Evolutionary conservation across 2,888 invertebrate species (phyloP).

Genomic region (Scaptomyza cyrtandrae): DNA sequence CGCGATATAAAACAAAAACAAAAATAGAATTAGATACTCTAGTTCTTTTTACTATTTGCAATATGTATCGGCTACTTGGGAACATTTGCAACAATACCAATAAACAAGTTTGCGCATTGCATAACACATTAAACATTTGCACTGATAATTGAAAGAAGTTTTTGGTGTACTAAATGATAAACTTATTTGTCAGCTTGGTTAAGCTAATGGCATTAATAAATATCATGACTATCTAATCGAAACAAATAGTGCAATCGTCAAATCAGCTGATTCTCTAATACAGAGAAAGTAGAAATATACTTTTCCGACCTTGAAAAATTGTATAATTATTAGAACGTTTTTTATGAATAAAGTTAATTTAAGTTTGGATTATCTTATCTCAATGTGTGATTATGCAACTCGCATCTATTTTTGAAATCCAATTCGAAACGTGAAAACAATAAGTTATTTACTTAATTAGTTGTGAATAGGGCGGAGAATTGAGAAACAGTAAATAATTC

Average conservation of each 20-base stretch:
- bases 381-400: background rate
- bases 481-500: constrained; percentile 22
- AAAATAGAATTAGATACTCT: background rate
- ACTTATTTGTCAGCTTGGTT: constrained; percentile 50
- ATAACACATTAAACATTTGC: constrained; percentile 25
- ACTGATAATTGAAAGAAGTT: constrained; percentile 43
- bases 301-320: constrained; percentile 36
- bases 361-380: constrained; percentile 44
- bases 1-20: background rate
- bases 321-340: background rate
- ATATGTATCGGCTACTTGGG: background rate
- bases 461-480: constrained; percentile 12
- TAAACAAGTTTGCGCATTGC: constrained; percentile 26
- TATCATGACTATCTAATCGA: constrained; percentile 73
- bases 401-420: constrained; percentile 13
- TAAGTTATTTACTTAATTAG: constrained; percentile 52
- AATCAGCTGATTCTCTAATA: constrained; percentile 18
- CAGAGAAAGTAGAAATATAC: constrained; percentile 5
- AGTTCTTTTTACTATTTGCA: constrained; percentile 6
- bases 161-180: constrained; percentile 36
- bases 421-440: constrained; percentile 29
- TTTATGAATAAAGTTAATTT: constrained; percentile 30
- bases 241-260: constrained; percentile 2
- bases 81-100: constrained; percentile 24
- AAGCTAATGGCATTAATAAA: constrained; percentile 64